Evolutionary conservation across 2,888 invertebrate species (phyloP).

Genomic region (Spisula subtruncata): DNA sequence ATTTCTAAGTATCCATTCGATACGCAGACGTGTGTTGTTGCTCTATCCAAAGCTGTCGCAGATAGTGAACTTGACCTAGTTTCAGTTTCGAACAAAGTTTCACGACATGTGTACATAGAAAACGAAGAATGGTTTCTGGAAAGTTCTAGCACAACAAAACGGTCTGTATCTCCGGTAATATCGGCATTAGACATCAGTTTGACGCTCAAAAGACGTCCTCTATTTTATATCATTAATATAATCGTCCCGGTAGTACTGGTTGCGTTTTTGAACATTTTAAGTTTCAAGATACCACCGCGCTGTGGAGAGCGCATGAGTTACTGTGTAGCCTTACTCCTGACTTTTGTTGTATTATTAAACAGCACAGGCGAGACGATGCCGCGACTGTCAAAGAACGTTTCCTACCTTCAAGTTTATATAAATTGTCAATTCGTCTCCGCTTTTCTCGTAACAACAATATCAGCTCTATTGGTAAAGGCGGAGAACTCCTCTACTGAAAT

Average conservation of each 20-base stretch:
- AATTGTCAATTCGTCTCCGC: slow-evolving; percentile 38
- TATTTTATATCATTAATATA: slow-evolving; percentile 52
- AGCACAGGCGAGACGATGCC: slow-evolving; percentile 45
- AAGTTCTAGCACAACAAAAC: neutral
- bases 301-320: slow-evolving; percentile 51
- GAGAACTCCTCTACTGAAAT: neutral
- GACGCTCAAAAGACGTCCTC: slow-evolving; percentile 29
- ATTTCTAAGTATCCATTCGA: slow-evolving; percentile 53
- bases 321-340: slow-evolving; percentile 46
- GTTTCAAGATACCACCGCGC: slow-evolving; percentile 46
- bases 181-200: slow-evolving; percentile 1
- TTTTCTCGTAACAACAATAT: slow-evolving; percentile 45
- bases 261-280: slow-evolving; percentile 47
- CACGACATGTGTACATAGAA: neutral
- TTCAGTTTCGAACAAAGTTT: neutral
- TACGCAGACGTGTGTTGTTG: slow-evolving; percentile 29
- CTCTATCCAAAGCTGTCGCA: neutral
- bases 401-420: slow-evolving; percentile 51
- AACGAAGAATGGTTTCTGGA: slow-evolving; percentile 49
- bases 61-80: slow-evolving; percentile 10
- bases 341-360: slow-evolving; percentile 48
- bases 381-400: slow-evolving; percentile 41
- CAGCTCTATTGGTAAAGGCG: slow-evolving; percentile 9
- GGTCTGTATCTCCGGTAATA: neutral
- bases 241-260: slow-evolving; percentile 42